phyloP scores from a whole-genome alignment of 2,113 vertebrate species.

The Acanthochromis polyacanthus region DNA sequence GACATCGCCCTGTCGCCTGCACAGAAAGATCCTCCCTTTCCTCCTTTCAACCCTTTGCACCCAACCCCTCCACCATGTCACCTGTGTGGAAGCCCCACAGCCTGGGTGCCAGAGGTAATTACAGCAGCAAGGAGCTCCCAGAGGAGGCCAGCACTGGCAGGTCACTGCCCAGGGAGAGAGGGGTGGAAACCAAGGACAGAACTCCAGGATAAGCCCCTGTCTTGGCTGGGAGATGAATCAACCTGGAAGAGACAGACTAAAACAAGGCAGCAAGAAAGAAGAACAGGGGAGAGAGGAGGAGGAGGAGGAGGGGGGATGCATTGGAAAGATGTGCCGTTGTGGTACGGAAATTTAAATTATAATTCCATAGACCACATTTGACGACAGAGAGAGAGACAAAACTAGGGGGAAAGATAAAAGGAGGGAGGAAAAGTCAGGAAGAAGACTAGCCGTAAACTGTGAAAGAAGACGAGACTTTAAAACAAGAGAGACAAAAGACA shows the following conservation, averaged over 20 bases:
- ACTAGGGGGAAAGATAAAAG: conserved; percentile 29
- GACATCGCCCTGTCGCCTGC: conserved; percentile 64
- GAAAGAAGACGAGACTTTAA: conserved; percentile 32
- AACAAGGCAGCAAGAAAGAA: conserved; percentile 35
- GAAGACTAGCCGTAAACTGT: conserved; percentile 15
- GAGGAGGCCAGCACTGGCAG: conserved; percentile 71
- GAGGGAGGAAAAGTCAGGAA: neutral
- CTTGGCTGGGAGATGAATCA: conserved; percentile 45
- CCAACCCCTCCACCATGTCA: conserved; percentile 75
- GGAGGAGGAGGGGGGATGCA: neutral
- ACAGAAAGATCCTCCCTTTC: conserved; percentile 56
- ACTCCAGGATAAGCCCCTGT: conserved; percentile 60
- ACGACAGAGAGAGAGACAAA: conserved; percentile 31
- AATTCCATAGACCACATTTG: conserved; percentile 42
- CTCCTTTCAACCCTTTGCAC: conserved; percentile 51
- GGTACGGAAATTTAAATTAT: conserved; percentile 38
- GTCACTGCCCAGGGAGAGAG: conserved; percentile 71
- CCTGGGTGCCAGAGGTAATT: conserved; percentile 84
- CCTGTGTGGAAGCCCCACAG: conserved; percentile 80
- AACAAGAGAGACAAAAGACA: conserved; percentile 60
- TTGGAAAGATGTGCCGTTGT: conserved; percentile 22
- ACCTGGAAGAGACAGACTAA: conserved; percentile 46
- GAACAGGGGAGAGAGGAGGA: neutral
- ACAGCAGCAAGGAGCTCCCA: conserved; percentile 75
- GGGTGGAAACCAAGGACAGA: conserved; percentile 71